Evolutionary conservation across 2,113 vertebrate genomes (phyloP), one percentile per base, ranked within the genome.

Genomic region (Sialia sialis): DNA sequence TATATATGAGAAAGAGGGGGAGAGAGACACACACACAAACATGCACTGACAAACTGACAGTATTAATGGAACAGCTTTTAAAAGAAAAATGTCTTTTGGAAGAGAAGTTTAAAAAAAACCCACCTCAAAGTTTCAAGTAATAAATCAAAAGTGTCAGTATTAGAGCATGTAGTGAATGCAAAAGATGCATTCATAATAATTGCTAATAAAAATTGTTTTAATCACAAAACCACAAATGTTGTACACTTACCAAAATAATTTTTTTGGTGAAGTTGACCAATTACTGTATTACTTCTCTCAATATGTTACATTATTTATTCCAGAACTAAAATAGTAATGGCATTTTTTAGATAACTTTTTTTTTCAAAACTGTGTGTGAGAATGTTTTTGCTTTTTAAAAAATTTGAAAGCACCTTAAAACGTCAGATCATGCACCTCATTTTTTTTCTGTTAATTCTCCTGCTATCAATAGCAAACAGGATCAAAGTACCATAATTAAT

Each of bases 121-220:
- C 29, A 36, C 11, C 14, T 55, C 58, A 25, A 72, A 72, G 6
- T 85, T 41, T 80, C 17, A 72, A 17, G 59, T 69, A 63, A 59
- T 92, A 84, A 77, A 88, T 92, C 51, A 79, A 44, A 49, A 62
- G 6, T 84, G 54, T 27, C 51, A 76, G 4, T 88, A 67, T 41
- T 91, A 70, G 66, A 92, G 32, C 46, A 85, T 26, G 23, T 49
- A 80, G 19, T 83, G 62, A 86, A 88, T 38, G 32, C 16, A 74
- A 27, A 92, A 87, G 36, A 86, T 88, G 49, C 48, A 76, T 93
- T 93, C 76, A 16, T 86, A 93, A 90, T 92, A 83, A 93, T 63
- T 81, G 59, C 29, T 73, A 77, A 85, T 79, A 77, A 55, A 90
- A 89, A 13, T 56, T 41, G 13, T 77, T 93, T 87, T 79, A 78